phyloP scores from a whole-genome alignment of 2,113 vertebrate genomes.

The Pelmatolapia mariae region DNA sequence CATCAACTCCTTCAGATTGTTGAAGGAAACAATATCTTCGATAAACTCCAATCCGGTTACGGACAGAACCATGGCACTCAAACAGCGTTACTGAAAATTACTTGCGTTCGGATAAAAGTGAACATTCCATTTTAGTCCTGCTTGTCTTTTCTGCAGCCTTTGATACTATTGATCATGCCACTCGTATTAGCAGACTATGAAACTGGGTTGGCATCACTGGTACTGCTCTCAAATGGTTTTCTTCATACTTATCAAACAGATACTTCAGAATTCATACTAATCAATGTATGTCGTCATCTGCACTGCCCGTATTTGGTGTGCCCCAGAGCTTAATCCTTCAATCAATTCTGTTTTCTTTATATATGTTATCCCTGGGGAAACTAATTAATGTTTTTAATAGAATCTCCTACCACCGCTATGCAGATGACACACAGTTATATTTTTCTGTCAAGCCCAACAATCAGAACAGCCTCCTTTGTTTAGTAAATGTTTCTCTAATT shows the following conservation, averaged over 20 bases:
- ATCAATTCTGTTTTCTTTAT: background rate
- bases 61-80: fast-evolving
- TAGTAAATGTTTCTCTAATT: background rate
- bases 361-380: background rate
- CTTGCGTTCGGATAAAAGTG: background rate
- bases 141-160: background rate
- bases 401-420: background rate
- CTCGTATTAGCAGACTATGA: background rate
- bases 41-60: fast-evolving
- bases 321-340: background rate
- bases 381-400: fast-evolving
- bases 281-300: background rate
- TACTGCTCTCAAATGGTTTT: background rate
- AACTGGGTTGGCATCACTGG: background rate
- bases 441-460: background rate
- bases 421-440: background rate
- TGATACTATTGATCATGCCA: background rate
- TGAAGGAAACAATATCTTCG: background rate
- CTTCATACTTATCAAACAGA: background rate
- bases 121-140: background rate
- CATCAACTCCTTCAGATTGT: background rate
- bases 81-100: fast-evolving
- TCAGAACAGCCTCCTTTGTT: background rate
- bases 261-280: background rate
- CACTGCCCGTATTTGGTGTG: background rate